phyloP scores from a whole-genome alignment of 2,113 vertebrate genomes.

The Psephotus haematonotus region DNA sequence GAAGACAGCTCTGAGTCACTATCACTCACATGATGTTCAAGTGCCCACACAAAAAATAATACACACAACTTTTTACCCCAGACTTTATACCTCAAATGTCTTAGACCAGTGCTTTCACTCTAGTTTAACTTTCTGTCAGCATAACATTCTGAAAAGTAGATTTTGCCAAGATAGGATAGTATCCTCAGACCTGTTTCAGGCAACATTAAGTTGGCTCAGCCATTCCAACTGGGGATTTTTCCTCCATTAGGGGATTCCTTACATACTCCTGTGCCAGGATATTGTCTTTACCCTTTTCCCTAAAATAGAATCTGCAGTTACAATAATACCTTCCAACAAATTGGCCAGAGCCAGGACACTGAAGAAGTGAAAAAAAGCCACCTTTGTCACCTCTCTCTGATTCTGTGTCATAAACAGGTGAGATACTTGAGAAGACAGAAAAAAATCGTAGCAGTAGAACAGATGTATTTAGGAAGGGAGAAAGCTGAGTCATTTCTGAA shows the following conservation, averaged over 20 bases:
- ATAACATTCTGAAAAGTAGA: background rate
- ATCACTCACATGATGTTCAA: conserved; percentile 44
- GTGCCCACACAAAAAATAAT: background rate
- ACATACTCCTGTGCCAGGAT: background rate
- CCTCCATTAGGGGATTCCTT: background rate
- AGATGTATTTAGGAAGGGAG: background rate
- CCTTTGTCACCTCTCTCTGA: background rate
- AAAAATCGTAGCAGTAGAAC: background rate
- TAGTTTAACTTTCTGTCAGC: conserved; percentile 25
- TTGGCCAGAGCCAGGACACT: background rate
- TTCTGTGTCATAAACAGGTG: conserved; percentile 2
- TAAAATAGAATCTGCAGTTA: background rate
- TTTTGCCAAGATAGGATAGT: background rate
- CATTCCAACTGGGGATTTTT: background rate
- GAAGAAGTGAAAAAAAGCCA: background rate
- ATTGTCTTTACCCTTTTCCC: background rate
- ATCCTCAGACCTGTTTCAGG: background rate
- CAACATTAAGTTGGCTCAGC: background rate
- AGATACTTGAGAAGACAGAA: background rate
- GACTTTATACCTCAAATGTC: background rate
- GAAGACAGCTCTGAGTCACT: conserved; percentile 39
- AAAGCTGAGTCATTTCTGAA: conserved; percentile 25
- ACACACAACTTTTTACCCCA: background rate
- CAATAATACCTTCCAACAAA: background rate
- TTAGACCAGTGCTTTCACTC: background rate